These are phyloP conservation scores for Halcyon smyrnensis DNA, from an alignment of 2,797 vertebrate genomes.

Conservation along the genomic window DNA sequence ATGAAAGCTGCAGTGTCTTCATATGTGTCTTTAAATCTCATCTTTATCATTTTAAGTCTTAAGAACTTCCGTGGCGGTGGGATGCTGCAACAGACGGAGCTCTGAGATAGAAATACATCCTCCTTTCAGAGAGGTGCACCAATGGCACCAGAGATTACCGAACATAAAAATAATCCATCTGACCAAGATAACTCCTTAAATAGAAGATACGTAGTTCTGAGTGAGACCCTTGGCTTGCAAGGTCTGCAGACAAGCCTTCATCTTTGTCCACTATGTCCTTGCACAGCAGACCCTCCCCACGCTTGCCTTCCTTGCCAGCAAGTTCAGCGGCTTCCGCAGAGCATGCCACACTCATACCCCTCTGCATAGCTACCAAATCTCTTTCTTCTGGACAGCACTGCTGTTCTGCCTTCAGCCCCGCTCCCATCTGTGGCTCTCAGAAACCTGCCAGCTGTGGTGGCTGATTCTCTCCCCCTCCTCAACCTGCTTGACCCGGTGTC, in stretches of 20 bases:
- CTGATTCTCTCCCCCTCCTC: background rate
- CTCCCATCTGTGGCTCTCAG: background rate
- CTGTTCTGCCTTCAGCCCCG: background rate
- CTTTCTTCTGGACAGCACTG: background rate
- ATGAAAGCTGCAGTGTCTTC: background rate
- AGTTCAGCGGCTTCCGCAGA: background rate
- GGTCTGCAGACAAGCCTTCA: background rate
- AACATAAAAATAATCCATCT: background rate
- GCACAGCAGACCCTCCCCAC: accelerated
- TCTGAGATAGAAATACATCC: background rate
- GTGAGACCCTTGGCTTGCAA: background rate
- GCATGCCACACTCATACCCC: background rate
- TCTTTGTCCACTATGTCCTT: background rate
- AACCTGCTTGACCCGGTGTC: background rate
- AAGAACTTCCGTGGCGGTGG: background rate
- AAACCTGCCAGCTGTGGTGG: background rate
- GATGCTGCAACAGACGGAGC: background rate
- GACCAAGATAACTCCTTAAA: background rate
- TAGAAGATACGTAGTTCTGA: background rate
- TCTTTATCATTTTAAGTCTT: background rate
- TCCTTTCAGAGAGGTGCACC: background rate
- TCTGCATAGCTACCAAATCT: background rate
- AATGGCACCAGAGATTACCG: background rate
- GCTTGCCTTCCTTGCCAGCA: background rate
- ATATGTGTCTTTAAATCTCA: background rate